Percentiles rank a stretch among this genome's conserved stretches.
Evolutionary conservation across 2,888 invertebrate genomes (phyloP).

Genomic region (Tridacna gigas): DNA sequence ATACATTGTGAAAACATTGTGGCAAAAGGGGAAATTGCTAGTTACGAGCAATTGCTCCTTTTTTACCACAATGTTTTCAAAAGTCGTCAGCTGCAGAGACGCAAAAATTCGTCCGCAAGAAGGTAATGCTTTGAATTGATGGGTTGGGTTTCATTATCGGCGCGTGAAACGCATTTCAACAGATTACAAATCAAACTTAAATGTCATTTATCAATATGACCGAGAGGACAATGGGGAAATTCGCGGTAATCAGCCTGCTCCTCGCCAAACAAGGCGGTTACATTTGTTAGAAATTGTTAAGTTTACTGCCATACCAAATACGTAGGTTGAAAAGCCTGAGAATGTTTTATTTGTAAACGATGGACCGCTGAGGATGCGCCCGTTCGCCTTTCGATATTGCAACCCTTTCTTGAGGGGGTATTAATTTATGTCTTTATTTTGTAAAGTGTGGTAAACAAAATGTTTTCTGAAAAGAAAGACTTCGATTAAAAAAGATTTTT

Average conservation of each 20-base stretch:
- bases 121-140: neutral
- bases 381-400: neutral
- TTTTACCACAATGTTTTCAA: no score
- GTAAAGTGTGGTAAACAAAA: no score
- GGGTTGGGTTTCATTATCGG: conserved; percentile 15
- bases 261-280: conserved; percentile 1
- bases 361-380: conserved; percentile 18
- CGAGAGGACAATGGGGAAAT: conserved; percentile 50
- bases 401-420: no score
- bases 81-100: no score
- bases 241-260: conserved; percentile 49
- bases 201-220: conserved; percentile 52
- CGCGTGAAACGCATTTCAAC: conserved; percentile 25
- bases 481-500: no score
- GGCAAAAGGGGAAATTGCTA: no score
- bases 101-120: no score
- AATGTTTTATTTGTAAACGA: conserved; percentile 20
- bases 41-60: no score
- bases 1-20: no score
- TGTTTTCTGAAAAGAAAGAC: no score
- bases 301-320: conserved; percentile 21
- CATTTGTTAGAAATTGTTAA: conserved; percentile 16
- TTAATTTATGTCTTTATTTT: no score
- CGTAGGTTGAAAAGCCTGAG: neutral
- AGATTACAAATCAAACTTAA: conserved; percentile 46